Percentiles rank a stretch among this genome's conserved stretches.
These are phyloP conservation scores for Tribolium castaneum DNA, from an alignment of 1,140 invertebrate species.

Conservation along the genomic window DNA sequence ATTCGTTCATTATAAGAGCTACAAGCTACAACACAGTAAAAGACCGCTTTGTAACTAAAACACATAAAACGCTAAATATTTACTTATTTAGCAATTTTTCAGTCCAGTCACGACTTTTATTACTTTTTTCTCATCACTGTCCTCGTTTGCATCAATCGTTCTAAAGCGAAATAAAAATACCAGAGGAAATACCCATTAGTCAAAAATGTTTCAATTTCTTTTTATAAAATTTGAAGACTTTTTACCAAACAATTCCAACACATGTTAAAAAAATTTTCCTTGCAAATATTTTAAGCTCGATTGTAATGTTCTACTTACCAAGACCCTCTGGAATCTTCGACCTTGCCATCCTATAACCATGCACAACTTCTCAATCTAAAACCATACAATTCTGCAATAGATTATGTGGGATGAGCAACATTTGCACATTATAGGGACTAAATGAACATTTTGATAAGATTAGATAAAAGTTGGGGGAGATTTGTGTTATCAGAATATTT, in stretches of 20 bases:
- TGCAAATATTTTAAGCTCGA: no score
- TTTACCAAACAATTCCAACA: no score
- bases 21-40: no score
- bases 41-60: neutral
- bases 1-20: no score
- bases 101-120: no score
- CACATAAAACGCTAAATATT: neutral
- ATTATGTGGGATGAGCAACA: neutral
- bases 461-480: neutral
- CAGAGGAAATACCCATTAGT: no score
- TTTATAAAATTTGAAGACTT: no score
- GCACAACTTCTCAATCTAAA: neutral
- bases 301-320: neutral
- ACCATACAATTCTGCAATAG: neutral
- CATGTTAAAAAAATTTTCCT: no score
- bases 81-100: neutral
- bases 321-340: neutral
- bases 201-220: no score
- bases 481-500: neutral
- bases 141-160: no score
- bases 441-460: neutral
- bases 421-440: neutral
- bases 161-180: no score
- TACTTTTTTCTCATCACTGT: no score
- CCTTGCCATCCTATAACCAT: neutral